phyloP scores from a whole-genome alignment of 2,797 vertebrate genomes.

The Falco novaeseelandiae region DNA sequence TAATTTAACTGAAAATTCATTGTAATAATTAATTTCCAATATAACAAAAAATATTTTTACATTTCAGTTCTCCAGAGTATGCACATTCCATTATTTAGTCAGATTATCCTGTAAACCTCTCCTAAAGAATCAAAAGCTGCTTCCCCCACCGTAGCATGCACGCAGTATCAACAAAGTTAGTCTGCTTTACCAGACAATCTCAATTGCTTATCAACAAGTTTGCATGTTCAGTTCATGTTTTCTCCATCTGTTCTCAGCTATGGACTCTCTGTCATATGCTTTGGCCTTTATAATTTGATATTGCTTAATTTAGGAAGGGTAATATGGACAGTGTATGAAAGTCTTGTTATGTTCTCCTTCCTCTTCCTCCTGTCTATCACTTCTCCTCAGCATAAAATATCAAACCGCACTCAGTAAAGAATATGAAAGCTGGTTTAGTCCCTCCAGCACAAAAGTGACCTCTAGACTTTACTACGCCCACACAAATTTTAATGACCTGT shows the following conservation, averaged over 20 bases:
- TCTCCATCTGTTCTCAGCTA: background rate
- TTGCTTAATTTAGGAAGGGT: background rate
- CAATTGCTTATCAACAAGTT: background rate
- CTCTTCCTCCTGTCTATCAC: background rate
- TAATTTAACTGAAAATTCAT: background rate
- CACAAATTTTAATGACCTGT: background rate
- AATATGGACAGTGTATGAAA: background rate
- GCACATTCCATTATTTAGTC: background rate
- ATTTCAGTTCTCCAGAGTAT: background rate
- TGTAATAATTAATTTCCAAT: background rate
- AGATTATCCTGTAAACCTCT: background rate
- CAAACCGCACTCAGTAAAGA: background rate
- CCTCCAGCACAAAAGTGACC: background rate
- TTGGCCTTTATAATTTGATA: background rate
- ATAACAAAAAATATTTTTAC: fast-evolving
- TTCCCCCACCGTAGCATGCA: background rate
- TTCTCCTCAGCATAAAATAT: background rate
- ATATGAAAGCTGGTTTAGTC: background rate
- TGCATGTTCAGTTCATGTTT: background rate
- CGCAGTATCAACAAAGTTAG: background rate
- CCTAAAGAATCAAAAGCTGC: background rate
- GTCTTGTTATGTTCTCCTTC: background rate
- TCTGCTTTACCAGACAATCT: background rate
- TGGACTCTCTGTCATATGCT: background rate
- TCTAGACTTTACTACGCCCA: background rate